phyloP scores from a whole-genome alignment of 2,888 invertebrate genomes.

The Bruchidius siliquastri region DNA sequence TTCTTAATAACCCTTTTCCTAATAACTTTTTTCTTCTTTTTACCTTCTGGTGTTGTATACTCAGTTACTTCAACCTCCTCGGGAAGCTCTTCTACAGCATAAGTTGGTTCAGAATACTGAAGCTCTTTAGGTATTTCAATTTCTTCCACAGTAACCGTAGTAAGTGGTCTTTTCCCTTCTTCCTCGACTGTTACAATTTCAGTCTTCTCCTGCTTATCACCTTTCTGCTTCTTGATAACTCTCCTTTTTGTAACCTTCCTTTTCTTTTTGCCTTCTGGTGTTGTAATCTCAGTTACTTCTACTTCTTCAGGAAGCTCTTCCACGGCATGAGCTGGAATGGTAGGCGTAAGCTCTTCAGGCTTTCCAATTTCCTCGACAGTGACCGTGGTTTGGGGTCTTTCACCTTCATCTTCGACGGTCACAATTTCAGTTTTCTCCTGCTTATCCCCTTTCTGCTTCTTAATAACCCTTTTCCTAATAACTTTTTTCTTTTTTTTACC shows the following conservation, averaged over 20 bases:
- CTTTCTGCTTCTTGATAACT: slow-evolving; percentile 44
- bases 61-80: slow-evolving; percentile 49
- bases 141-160: slow-evolving; percentile 34
- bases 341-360: slow-evolving; percentile 29
- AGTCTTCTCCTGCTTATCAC: slow-evolving; percentile 44
- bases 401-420: slow-evolving; percentile 45
- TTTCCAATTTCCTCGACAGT: slow-evolving; percentile 24
- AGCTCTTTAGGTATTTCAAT: slow-evolving; percentile 26
- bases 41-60: slow-evolving; percentile 54
- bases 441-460: slow-evolving; percentile 40
- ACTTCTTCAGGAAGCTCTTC: slow-evolving; percentile 32
- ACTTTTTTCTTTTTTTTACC: slow-evolving; percentile 24
- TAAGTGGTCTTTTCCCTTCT: slow-evolving; percentile 40
- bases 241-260: slow-evolving; percentile 30
- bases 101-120: slow-evolving; percentile 34
- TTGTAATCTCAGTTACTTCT: slow-evolving; percentile 31
- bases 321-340: slow-evolving; percentile 32
- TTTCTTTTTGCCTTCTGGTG: slow-evolving; percentile 29
- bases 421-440: slow-evolving; percentile 45
- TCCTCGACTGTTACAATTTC: slow-evolving; percentile 41
- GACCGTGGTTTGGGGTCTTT: slow-evolving; percentile 26
- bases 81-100: slow-evolving; percentile 26
- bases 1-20: slow-evolving; percentile 57
- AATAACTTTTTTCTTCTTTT: slow-evolving; percentile 61
- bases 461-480: slow-evolving; percentile 43